Conservation (phyloP, 1,140 invertebrate genomes). For the Glossosoma conforme region DNA sequence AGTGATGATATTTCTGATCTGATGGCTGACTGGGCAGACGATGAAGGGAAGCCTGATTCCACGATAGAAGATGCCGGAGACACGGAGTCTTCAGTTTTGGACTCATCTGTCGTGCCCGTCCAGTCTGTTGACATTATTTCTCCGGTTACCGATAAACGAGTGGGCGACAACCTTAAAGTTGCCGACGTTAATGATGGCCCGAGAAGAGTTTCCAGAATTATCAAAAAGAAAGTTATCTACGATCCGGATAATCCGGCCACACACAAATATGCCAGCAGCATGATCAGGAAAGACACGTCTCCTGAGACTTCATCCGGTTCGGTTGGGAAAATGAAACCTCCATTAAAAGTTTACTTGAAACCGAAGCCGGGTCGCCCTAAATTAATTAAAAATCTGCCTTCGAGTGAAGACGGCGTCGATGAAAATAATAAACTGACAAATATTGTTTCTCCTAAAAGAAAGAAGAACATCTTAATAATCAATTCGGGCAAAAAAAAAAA, state of each 20-base stretch:
- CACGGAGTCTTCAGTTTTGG: no score
- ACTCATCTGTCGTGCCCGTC: no score
- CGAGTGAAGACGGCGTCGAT: background rate
- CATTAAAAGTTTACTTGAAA: background rate
- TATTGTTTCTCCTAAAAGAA: background rate
- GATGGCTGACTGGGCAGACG: slow-evolving; percentile 23
- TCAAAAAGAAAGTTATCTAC: slow-evolving; percentile 65
- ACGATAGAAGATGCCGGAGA: no score
- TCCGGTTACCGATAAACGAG: no score
- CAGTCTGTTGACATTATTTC: slow-evolving; percentile 1
- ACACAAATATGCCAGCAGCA: slow-evolving; percentile 35
- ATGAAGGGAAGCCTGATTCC: slow-evolving; percentile 17
- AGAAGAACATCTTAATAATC: slow-evolving; percentile 7
- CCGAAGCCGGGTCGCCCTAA: background rate
- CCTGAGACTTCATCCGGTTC: background rate
- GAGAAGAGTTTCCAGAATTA: slow-evolving; percentile 48
- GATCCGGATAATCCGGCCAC: slow-evolving; percentile 61
- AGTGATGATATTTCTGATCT: slow-evolving; percentile 21
- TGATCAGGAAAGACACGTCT: slow-evolving; percentile 15
- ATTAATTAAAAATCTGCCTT: no score
- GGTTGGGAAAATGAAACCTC: no score
- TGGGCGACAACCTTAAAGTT: no score
- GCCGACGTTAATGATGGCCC: no score
- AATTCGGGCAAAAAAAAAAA: slow-evolving; percentile 48
- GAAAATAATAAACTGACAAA: no score